Percentiles rank a stretch among this genome's conserved stretches.
Evolutionary conservation across 2,113 vertebrate genomes (phyloP).

Genomic region (Chaetodon auriga): DNA sequence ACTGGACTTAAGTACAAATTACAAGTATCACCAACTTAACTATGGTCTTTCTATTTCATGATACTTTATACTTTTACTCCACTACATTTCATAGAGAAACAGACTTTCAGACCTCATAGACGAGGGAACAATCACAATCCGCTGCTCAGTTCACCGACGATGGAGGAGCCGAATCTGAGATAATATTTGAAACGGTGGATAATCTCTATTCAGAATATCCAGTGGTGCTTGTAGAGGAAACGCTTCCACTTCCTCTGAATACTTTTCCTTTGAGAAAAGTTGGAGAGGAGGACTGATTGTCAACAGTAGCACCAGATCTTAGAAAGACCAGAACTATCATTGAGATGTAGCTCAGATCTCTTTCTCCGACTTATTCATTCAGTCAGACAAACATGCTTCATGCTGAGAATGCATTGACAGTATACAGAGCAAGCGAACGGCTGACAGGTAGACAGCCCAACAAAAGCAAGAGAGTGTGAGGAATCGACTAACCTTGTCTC

Average conservation of each 20-base stretch:
- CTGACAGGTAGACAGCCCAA: conserved; percentile 4
- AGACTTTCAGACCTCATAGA: too few relatives aligned
- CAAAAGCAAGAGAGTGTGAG: background rate
- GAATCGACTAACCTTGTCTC: conserved; percentile 87
- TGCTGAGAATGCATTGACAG: background rate
- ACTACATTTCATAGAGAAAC: too few relatives aligned
- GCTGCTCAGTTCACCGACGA: background rate
- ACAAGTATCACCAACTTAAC: too few relatives aligned
- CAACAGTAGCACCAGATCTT: conserved; percentile 25
- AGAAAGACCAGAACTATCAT: background rate
- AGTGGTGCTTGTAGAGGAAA: background rate
- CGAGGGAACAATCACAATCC: too few relatives aligned
- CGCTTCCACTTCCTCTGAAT: conserved; percentile 10
- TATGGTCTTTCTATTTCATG: too few relatives aligned
- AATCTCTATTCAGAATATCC: too few relatives aligned
- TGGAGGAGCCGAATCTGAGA: background rate
- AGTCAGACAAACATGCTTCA: conserved; percentile 18
- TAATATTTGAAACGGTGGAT: too few relatives aligned
- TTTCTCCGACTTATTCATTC: conserved; percentile 1
- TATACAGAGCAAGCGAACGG: background rate
- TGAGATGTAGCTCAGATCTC: conserved; percentile 24
- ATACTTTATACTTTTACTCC: too few relatives aligned
- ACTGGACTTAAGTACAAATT: too few relatives aligned
- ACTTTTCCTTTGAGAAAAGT: background rate
- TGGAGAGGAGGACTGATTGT: conserved; percentile 5